Conservation (phyloP, 92 coral and sea anemone species). For the Bergia sp. region DNA sequence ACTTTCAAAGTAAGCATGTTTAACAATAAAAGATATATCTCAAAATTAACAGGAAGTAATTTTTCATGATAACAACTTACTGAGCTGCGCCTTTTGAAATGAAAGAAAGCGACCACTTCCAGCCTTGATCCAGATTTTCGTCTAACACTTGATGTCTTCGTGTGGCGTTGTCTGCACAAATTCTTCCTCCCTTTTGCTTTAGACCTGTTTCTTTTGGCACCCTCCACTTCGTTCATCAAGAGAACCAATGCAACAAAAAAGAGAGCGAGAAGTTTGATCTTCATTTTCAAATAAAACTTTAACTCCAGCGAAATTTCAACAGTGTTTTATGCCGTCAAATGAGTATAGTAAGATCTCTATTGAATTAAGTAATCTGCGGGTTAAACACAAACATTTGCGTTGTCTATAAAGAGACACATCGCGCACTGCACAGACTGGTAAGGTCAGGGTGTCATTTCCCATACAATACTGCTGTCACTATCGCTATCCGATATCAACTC, state of each 20-base stretch:
- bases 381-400: neutral
- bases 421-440: neutral
- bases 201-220: conserved; percentile 13
- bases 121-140: conserved; percentile 8
- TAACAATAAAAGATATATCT: no score
- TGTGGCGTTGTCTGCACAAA: conserved; percentile 10
- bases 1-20: neutral
- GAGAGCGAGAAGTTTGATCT: neutral
- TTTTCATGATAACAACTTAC: neutral
- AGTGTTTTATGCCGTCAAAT: neutral
- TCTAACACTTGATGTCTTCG: neutral
- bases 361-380: neutral
- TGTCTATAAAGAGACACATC: neutral
- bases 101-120: conserved; percentile 37
- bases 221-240: neutral
- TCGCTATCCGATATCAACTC: neutral
- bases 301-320: neutral
- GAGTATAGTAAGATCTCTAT: neutral
- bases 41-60: neutral
- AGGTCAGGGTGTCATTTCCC: neutral
- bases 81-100: conserved; percentile 29
- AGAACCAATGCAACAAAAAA: conserved; percentile 2
- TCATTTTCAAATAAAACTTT: conserved; percentile 11
- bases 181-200: conserved; percentile 1
- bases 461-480: neutral